A percentile compares a stretch with the other conserved stretches of the same genome.
These are phyloP conservation scores for Agapornis canus DNA, from an alignment of 2,797 vertebrate genomes.

Conservation along the genomic window DNA sequence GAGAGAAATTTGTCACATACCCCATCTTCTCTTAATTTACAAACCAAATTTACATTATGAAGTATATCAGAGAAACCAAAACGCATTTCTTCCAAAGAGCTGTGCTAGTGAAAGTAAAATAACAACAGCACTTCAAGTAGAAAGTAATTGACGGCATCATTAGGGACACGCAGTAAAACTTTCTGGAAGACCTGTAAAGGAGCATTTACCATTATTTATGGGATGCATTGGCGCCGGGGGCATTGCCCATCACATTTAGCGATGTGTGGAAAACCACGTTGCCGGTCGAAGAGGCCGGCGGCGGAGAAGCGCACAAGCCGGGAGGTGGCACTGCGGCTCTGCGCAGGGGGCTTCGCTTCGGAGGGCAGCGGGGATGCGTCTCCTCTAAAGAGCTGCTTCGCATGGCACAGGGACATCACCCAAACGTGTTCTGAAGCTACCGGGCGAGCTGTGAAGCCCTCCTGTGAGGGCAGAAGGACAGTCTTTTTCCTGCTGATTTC, in stretches of 20 bases:
- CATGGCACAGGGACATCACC: fast-evolving
- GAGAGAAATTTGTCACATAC: background rate
- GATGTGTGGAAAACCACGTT: background rate
- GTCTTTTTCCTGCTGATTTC: fast-evolving
- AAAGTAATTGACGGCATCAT: background rate
- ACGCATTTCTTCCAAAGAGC: background rate
- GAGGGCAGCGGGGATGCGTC: background rate
- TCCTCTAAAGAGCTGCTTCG: too few relatives aligned
- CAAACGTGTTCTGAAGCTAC: fast-evolving
- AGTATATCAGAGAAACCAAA: background rate
- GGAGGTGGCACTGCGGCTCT: slow-evolving; percentile 35
- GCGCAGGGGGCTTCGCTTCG: background rate
- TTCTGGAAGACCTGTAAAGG: background rate
- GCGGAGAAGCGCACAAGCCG: background rate
- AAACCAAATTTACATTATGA: background rate
- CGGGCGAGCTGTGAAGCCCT: background rate
- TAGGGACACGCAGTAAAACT: background rate
- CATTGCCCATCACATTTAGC: background rate
- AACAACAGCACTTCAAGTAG: background rate
- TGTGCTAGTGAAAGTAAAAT: background rate
- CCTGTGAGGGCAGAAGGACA: background rate
- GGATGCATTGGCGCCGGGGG: too few relatives aligned
- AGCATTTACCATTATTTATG: background rate
- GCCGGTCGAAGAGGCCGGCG: background rate
- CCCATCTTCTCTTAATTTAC: background rate